phyloP scores from a whole-genome alignment of 2,113 vertebrate genomes.

The Pelodiscus sinensis region DNA sequence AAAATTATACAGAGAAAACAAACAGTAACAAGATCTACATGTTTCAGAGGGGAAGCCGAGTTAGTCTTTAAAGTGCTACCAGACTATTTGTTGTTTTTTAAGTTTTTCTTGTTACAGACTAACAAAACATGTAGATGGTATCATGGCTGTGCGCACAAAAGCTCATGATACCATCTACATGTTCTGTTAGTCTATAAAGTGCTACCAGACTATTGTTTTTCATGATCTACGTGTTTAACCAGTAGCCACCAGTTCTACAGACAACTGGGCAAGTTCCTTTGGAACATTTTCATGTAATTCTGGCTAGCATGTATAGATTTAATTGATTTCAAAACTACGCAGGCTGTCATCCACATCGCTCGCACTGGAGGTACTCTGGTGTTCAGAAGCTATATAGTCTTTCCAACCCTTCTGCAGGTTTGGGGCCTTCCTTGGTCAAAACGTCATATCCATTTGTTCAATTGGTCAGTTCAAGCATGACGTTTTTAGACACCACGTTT shows the following conservation, averaged over 20 bases:
- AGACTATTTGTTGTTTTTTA: too few species aligned
- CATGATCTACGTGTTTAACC: not conserved
- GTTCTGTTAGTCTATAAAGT: too few species aligned
- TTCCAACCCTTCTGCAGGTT: not conserved
- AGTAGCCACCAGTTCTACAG: not conserved
- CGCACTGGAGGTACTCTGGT: not conserved
- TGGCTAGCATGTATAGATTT: constrained; percentile 68
- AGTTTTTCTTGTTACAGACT: too few species aligned
- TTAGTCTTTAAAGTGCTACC: too few species aligned
- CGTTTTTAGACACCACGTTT: not conserved
- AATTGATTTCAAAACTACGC: constrained; percentile 77
- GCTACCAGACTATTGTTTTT: too few species aligned
- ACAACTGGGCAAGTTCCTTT: not conserved
- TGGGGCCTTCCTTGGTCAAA: not conserved
- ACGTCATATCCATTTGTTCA: not conserved
- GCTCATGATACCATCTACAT: too few species aligned
- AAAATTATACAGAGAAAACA: not conserved
- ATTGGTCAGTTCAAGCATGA: not conserved
- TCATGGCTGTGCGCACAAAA: too few species aligned
- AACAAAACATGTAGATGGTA: too few species aligned
- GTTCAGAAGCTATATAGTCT: not conserved
- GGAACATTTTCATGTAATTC: constrained; percentile 3
- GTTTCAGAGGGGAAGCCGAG: too few species aligned
- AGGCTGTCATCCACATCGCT: constrained; percentile 67
- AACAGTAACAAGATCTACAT: not conserved